phyloP scores from a whole-genome alignment of 2,888 invertebrate genomes.

The Rosalia funebris region DNA sequence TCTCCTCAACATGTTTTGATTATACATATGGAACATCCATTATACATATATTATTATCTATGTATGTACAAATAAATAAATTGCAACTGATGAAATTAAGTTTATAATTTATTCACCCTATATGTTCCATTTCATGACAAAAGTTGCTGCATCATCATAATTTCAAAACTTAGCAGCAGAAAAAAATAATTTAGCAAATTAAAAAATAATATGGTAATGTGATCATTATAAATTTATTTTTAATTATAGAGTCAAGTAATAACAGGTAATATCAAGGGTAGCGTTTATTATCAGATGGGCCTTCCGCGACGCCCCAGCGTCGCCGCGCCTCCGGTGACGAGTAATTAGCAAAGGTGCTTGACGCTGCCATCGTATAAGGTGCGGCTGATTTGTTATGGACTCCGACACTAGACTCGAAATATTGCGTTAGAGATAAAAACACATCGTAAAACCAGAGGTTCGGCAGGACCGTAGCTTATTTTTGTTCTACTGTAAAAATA shows the following conservation, averaged over 20 bases:
- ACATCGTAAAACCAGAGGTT: conserved; percentile 53
- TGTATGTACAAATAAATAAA: no score
- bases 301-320: conserved; percentile 31
- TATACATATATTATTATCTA: no score
- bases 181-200: conserved; percentile 23
- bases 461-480: conserved; percentile 2
- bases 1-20: no score
- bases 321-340: conserved; percentile 45
- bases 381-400: conserved; percentile 49
- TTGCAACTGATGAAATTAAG: no score
- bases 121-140: neutral
- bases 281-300: conserved; percentile 45
- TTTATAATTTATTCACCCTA: neutral
- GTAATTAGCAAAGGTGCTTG: conserved; percentile 53
- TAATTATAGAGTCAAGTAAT: conserved; percentile 47
- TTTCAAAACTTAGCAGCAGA: neutral
- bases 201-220: conserved; percentile 31
- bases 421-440: conserved; percentile 57
- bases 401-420: conserved; percentile 52
- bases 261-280: conserved; percentile 44
- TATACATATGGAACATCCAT: no score
- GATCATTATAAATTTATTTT: conserved; percentile 36
- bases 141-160: neutral
- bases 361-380: conserved; percentile 41
- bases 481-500: no score